Conservation (phyloP, 1,140 invertebrate species). For the Leucophenga varia region DNA sequence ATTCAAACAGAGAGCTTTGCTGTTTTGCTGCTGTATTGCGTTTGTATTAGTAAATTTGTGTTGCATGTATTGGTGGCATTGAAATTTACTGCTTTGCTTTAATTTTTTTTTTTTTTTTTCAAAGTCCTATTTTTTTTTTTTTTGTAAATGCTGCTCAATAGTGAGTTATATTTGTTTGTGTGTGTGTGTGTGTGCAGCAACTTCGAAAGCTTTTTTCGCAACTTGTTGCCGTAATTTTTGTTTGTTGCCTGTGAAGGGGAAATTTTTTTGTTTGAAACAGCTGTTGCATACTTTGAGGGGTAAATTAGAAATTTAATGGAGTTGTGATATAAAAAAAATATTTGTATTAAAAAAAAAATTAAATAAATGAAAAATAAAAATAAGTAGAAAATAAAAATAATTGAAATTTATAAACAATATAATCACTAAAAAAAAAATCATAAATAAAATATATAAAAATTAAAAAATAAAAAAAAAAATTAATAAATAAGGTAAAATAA, state of each 20-base stretch:
- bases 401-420: too few species aligned
- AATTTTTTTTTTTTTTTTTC: too few species aligned
- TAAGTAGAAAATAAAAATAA: too few species aligned
- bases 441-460: background rate
- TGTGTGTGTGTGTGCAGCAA: conserved; percentile 9
- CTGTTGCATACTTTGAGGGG: conserved; percentile 27
- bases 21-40: conserved; percentile 25
- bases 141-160: too few species aligned
- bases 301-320: too few species aligned
- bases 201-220: conserved; percentile 51
- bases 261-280: conserved; percentile 30
- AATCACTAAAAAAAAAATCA: too few species aligned
- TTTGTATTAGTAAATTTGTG: too few species aligned
- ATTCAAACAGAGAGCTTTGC: too few species aligned
- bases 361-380: too few species aligned
- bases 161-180: background rate
- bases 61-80: conserved; percentile 40
- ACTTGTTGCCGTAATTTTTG: conserved; percentile 33
- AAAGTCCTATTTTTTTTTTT: conserved; percentile 1
- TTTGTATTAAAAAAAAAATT: too few species aligned
- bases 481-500: background rate
- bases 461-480: background rate
- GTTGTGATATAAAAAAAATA: too few species aligned
- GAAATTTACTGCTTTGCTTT: conserved; percentile 13
- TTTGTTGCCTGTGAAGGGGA: too few species aligned